Evolutionary conservation across 2,888 invertebrate genomes (phyloP).

Genomic region (Oligia fasciuncula): DNA sequence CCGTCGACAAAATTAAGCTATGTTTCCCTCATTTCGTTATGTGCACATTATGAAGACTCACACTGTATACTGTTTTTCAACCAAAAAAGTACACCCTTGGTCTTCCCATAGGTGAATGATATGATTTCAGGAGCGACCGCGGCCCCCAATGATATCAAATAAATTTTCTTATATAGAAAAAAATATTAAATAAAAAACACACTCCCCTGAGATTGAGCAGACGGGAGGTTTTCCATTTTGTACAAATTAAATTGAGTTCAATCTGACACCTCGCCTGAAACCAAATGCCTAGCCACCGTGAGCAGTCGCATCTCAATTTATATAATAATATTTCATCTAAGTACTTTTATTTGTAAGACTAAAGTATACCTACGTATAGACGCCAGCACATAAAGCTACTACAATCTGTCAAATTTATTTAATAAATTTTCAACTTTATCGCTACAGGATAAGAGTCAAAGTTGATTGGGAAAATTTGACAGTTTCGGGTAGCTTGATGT

Average conservation of each 20-base stretch:
- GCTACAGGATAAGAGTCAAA: no score
- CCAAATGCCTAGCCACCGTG: slow-evolving; percentile 67
- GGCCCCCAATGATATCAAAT: slow-evolving; percentile 55
- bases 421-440: no score
- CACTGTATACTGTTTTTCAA: background rate
- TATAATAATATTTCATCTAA: slow-evolving; percentile 32
- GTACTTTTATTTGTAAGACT: slow-evolving; percentile 24
- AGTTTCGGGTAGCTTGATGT: no score
- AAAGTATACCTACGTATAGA: no score
- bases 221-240: slow-evolving; percentile 72
- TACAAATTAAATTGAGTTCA: slow-evolving; percentile 75
- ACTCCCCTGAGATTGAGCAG: slow-evolving; percentile 60
- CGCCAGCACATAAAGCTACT: no score
- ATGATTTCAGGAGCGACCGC: slow-evolving; percentile 19
- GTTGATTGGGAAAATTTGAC: no score
- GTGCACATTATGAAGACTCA: no score
- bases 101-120: slow-evolving; percentile 21
- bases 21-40: no score
- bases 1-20: no score
- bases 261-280: slow-evolving; percentile 64
- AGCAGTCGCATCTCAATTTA: slow-evolving; percentile 53
- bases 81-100: background rate
- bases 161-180: slow-evolving; percentile 60
- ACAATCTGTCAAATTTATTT: no score
- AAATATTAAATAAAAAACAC: slow-evolving; percentile 64